phyloP scores from a whole-genome alignment of 2,797 vertebrate species.

The Numenius phaeopus region DNA sequence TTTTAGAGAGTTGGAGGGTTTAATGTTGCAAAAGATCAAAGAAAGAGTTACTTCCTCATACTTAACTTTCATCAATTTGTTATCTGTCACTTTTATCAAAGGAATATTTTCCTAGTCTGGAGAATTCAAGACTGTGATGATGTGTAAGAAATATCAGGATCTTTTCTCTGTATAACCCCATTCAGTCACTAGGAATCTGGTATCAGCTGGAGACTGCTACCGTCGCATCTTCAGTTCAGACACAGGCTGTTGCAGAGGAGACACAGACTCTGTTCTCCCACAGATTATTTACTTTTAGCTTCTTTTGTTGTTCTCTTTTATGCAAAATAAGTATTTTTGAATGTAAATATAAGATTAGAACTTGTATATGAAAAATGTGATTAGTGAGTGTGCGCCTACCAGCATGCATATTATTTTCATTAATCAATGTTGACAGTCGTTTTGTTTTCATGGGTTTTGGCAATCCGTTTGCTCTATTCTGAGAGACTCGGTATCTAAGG shows the following conservation, averaged over 20 bases:
- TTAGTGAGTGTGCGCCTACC: neutral
- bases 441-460: slow-evolving; percentile 26
- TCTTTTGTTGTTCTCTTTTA: slow-evolving; percentile 52
- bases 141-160: neutral
- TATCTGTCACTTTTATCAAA: slow-evolving; percentile 32
- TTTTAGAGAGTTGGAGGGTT: slow-evolving; percentile 1
- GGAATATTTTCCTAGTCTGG: slow-evolving; percentile 27
- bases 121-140: neutral
- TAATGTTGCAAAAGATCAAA: neutral
- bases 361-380: slow-evolving; percentile 22
- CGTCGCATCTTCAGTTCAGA: neutral
- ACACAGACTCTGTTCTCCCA: slow-evolving; percentile 4
- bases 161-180: slow-evolving; percentile 41
- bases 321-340: slow-evolving; percentile 39
- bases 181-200: slow-evolving; percentile 63
- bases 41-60: slow-evolving; percentile 3
- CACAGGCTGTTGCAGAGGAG: neutral
- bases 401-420: slow-evolving; percentile 32
- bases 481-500: neutral
- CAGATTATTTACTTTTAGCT: slow-evolving; percentile 31
- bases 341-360: slow-evolving; percentile 33
- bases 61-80: slow-evolving; percentile 42
- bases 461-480: slow-evolving; percentile 1
- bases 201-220: slow-evolving; percentile 23
- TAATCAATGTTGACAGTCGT: slow-evolving; percentile 33